These are phyloP conservation scores for Lagodon rhomboides DNA, from an alignment of 2,797 vertebrate genomes.

Conservation along the genomic window DNA sequence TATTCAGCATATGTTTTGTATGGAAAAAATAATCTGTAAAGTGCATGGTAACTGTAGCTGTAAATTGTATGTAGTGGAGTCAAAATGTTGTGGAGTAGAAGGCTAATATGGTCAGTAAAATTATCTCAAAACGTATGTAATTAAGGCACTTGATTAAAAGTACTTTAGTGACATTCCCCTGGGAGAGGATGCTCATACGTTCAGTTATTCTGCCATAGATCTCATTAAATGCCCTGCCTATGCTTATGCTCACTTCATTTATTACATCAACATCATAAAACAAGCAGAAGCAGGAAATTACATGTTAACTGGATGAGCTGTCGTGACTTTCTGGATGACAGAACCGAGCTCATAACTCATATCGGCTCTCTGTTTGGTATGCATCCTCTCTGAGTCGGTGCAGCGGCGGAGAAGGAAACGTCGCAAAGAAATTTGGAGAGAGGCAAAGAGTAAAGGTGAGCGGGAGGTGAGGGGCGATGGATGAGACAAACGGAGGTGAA, in stretches of 20 bases:
- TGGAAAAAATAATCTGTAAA: not conserved
- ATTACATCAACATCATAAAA: slow-evolving; percentile 33
- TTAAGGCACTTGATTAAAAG: not conserved
- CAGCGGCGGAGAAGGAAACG: not conserved
- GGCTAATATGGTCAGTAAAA: not conserved
- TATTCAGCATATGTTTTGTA: not conserved
- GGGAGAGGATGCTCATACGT: not conserved
- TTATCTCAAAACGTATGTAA: not conserved
- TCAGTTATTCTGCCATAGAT: not conserved
- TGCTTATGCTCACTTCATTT: slow-evolving; percentile 19
- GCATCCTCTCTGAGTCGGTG: not conserved
- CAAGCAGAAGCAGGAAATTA: slow-evolving; percentile 41
- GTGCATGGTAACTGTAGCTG: not conserved
- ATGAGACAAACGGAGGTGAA: slow-evolving; percentile 39
- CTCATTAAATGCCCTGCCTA: not conserved
- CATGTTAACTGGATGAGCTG: slow-evolving; percentile 1
- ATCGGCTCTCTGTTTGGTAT: slow-evolving; percentile 1
- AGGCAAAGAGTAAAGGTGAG: slow-evolving; percentile 51
- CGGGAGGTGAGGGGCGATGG: slow-evolving; percentile 44
- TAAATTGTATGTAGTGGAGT: not conserved
- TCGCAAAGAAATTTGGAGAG: not conserved
- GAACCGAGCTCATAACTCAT: slow-evolving; percentile 14
- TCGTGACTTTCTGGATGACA: not conserved
- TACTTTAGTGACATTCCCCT: not conserved
- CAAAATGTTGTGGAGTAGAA: not conserved